These are phyloP conservation scores for Scolopax bukidnonensis DNA, from an alignment of 2,797 vertebrate species.

Conservation along the genomic window DNA sequence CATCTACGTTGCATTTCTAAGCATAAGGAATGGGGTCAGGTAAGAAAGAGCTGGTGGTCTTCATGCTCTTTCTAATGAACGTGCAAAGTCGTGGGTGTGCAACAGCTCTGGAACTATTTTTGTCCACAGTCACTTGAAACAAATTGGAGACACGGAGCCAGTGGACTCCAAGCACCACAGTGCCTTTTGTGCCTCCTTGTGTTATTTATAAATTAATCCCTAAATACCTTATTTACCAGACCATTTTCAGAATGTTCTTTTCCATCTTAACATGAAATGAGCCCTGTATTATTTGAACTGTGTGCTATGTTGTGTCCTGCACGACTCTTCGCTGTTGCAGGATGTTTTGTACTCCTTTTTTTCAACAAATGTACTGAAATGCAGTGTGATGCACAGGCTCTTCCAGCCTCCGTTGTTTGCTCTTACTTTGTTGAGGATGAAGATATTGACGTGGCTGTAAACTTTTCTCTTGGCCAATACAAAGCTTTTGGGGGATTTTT, in stretches of 20 bases:
- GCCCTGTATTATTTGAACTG: neutral
- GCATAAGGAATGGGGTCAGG: neutral
- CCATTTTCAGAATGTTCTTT: constrained; percentile 19
- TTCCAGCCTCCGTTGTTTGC: neutral
- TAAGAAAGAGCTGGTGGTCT: neutral
- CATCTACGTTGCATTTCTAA: neutral
- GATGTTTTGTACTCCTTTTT: neutral
- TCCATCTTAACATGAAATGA: neutral
- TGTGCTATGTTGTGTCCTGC: neutral
- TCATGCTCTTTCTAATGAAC: neutral
- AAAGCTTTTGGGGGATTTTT: rapidly evolving
- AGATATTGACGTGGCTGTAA: neutral
- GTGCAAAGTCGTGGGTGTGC: neutral
- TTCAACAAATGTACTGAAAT: neutral
- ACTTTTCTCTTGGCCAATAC: neutral
- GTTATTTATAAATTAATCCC: neutral
- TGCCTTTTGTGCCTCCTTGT: neutral
- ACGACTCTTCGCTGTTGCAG: neutral
- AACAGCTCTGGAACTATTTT: neutral
- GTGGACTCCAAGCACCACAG: neutral
- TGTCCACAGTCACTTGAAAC: neutral
- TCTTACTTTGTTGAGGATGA: neutral
- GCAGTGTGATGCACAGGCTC: neutral
- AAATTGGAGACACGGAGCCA: neutral
- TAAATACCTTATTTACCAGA: neutral